Conservation (phyloP, 2,113 vertebrate genomes). For the Pygathrix nemaeus region DNA sequence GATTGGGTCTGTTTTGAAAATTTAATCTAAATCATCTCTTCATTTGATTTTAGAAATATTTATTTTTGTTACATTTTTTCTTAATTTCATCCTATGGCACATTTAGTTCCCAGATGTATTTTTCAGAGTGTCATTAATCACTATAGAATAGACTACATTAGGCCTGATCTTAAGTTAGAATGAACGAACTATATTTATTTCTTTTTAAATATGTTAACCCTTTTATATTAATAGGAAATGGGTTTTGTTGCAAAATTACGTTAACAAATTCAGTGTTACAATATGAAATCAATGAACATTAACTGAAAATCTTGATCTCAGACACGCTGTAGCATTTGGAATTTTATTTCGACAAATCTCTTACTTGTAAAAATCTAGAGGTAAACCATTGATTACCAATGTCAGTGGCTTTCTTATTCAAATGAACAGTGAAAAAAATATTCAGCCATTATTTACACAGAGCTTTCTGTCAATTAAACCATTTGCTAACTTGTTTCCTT, state of each 20-base stretch:
- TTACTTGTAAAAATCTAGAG: neutral
- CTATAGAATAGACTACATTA: neutral
- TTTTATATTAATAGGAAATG: neutral
- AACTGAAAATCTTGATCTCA: neutral
- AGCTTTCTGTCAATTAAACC: neutral
- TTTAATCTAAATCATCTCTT: neutral
- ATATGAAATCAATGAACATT: neutral
- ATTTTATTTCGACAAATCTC: neutral
- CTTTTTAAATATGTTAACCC: neutral
- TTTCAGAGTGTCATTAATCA: neutral
- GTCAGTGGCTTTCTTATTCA: neutral
- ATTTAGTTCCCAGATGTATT: neutral
- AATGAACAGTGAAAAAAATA: neutral
- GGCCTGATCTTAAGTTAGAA: neutral
- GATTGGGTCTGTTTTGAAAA: conserved; percentile 36
- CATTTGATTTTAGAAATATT: conserved; percentile 42
- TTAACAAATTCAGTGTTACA: neutral
- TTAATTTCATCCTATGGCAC: neutral
- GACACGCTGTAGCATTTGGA: accelerated
- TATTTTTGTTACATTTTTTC: neutral
- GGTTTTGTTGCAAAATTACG: neutral
- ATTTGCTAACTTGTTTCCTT: neutral
- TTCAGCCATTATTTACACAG: neutral
- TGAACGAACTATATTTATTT: neutral
- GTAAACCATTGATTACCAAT: neutral